phyloP scores from a whole-genome alignment of 2,888 invertebrate genomes.

The Anaspis maculata region DNA sequence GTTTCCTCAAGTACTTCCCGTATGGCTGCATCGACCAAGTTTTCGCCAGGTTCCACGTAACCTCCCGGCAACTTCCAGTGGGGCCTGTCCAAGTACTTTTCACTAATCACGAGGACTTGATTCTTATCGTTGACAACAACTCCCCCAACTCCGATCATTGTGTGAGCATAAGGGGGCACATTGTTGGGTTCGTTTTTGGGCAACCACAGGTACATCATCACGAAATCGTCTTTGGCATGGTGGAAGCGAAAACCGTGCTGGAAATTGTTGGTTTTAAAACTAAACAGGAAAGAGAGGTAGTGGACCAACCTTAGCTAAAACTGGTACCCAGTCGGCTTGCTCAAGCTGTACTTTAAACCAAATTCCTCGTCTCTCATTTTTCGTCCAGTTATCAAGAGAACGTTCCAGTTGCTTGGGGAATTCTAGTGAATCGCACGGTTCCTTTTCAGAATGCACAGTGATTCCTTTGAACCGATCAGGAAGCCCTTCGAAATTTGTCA shows the following conservation, averaged over 20 bases:
- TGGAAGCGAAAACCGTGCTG: constrained; percentile 80
- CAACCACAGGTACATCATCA: constrained; percentile 78
- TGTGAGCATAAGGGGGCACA: constrained; percentile 74
- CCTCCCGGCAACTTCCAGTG: constrained; percentile 92
- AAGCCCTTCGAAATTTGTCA: constrained; percentile 48
- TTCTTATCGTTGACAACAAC: constrained; percentile 71
- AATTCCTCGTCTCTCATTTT: constrained; percentile 57
- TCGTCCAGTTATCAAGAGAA: no score
- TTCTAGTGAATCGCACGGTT: constrained; percentile 44
- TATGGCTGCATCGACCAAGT: constrained; percentile 69
- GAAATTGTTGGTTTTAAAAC: constrained; percentile 21
- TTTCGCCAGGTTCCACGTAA: constrained; percentile 80
- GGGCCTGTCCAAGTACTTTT: constrained; percentile 52
- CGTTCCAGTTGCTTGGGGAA: constrained; percentile 53
- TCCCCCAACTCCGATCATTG: constrained; percentile 75
- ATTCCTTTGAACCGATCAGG: constrained; percentile 65
- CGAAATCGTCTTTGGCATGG: constrained; percentile 70
- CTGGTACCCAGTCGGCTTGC: constrained; percentile 67
- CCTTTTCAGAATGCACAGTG: constrained; percentile 56
- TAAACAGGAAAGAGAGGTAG: constrained; percentile 1
- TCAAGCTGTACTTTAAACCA: constrained; percentile 73
- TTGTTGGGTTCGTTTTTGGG: constrained; percentile 52
- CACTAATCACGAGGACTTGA: constrained; percentile 73
- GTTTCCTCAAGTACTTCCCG: constrained; percentile 91
- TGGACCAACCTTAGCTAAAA: constrained; percentile 63